Evolutionary conservation across 2,888 invertebrate species (phyloP).

Genomic region (Apamea sordens): DNA sequence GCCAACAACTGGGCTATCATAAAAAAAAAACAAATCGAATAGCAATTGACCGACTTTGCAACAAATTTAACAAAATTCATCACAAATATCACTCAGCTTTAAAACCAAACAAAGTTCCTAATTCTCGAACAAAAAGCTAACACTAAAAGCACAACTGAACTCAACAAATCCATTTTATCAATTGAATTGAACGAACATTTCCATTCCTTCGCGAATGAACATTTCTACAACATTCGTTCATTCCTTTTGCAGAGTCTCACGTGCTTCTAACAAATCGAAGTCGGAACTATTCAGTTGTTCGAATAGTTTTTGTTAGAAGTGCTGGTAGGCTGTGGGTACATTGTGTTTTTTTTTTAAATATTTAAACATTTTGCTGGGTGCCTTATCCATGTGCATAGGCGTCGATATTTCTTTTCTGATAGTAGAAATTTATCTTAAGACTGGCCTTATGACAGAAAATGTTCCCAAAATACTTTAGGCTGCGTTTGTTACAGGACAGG

Average conservation of each 20-base stretch:
- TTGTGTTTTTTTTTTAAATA: not conserved
- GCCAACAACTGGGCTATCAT: no score
- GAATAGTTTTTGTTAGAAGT: slow-evolving; percentile 39
- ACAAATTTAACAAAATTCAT: no score
- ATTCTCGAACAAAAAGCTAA: slow-evolving; percentile 23
- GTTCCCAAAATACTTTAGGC: not conserved
- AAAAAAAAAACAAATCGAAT: not conserved
- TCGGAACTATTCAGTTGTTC: slow-evolving; percentile 37
- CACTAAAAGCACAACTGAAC: slow-evolving; percentile 44
- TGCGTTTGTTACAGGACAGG: no score
- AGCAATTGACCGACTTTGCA: not conserved
- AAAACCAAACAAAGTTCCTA: not conserved
- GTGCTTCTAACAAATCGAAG: slow-evolving; percentile 45
- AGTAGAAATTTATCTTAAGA: not conserved
- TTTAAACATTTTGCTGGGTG: not conserved
- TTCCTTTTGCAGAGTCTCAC: slow-evolving; percentile 54
- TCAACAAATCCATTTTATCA: slow-evolving; percentile 49
- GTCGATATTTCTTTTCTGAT: no score
- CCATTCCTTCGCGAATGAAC: slow-evolving; percentile 59
- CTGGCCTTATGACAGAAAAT: not conserved
- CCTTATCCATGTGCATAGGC: not conserved
- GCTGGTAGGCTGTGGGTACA: slow-evolving; percentile 10
- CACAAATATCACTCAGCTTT: not conserved
- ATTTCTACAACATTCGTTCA: slow-evolving; percentile 53
- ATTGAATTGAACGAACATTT: slow-evolving; percentile 59